These are phyloP conservation scores for Sphaerodactylus townsendi DNA, from an alignment of 2,113 vertebrate species.

Conservation along the genomic window DNA sequence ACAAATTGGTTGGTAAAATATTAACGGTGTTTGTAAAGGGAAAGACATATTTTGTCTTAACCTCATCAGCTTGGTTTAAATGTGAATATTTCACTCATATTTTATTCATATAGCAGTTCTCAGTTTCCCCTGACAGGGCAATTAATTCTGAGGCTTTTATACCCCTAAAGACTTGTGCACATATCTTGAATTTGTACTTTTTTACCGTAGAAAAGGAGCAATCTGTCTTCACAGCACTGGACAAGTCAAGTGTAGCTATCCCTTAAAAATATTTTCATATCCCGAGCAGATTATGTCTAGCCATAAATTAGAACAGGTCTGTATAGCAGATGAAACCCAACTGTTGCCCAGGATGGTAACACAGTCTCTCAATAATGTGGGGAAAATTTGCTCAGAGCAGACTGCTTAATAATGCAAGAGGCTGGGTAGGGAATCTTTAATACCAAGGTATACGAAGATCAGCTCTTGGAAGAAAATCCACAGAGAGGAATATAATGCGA, in stretches of 20 bases:
- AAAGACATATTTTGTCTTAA: background rate
- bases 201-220: background rate
- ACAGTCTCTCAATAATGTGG: too few species aligned
- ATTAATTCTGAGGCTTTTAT: constrained; percentile 44
- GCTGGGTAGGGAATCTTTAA: too few species aligned
- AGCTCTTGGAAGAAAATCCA: too few species aligned
- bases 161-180: background rate
- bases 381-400: too few species aligned
- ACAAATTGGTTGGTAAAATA: constrained; percentile 32
- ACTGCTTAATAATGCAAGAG: too few species aligned
- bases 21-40: constrained; percentile 11
- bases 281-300: background rate
- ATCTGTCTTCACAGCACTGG: too few species aligned
- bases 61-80: constrained; percentile 7
- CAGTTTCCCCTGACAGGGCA: constrained; percentile 20
- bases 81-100: constrained; percentile 6
- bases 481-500: too few species aligned
- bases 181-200: background rate
- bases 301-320: background rate
- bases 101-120: constrained; percentile 22
- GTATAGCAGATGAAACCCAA: too few species aligned
- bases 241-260: background rate
- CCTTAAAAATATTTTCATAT: background rate
- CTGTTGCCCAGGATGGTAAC: too few species aligned
- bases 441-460: too few species aligned